Base-by-base conservation (phyloP, 2,797 vertebrate species). In the Lepus townsendii region DNA sequence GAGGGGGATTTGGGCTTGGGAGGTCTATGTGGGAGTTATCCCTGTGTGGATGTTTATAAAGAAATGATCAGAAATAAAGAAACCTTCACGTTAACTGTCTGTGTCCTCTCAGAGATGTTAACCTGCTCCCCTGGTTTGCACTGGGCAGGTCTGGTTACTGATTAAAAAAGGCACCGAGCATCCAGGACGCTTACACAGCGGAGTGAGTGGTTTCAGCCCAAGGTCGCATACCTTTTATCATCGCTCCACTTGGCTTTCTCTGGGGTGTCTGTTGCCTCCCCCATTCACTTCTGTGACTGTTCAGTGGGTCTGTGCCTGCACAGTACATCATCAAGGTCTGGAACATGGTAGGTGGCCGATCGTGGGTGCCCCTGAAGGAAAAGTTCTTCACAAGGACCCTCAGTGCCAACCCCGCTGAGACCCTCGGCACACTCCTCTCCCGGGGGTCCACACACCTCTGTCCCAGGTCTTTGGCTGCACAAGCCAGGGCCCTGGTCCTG, bases 21-120 rank as follows among this genome's bases (percentile, higher is more conserved):
- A 78, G 7, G 19, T 84, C 26, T 0, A 20, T 76, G 47, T 54
- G 35, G 82, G 19, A n/a, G 5, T 83, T 87, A 47, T 2, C 17
- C 26, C 24, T 72, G 12, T 10, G 19, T 72, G 42, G 12, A 79
- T 30, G 24, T 7, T 91, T 93, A 4, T 86, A 65, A 75, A 73
- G 26, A 95, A 87, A 84, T 87, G 68, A 1, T 83, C 26, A 88
- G 11, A 95, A 95, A 93, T 93, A 95, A 97, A 97, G 20, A 2
- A 76, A 82, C 24, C 8, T 88, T 12, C 12, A 0, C 75, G 71
- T 89, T 38, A 83, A 19, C 19, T 22, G 5, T 38, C n/a, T 38
- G 30, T 77, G 38, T 93, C 22, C 1, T 60, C 12, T 72, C 0
- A 32, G 65, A 42, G 68, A 20, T 54, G 1, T 92, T 47, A 78